phyloP scores from a whole-genome alignment of 1,140 invertebrate genomes.

The Marisa cornuarietis region DNA sequence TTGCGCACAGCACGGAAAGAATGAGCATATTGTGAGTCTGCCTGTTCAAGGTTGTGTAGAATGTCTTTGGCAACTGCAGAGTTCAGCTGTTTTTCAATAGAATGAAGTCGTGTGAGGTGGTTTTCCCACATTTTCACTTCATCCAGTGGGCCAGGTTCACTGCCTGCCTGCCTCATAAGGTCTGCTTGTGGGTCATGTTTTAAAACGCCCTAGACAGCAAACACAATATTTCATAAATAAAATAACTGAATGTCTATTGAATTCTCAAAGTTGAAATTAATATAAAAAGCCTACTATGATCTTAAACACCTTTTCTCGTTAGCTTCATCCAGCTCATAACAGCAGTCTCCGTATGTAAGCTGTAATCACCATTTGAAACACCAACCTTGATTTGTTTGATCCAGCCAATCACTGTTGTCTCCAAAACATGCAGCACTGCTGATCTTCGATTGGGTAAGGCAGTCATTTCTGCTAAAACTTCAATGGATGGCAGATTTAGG shows the following conservation, averaged over 20 bases:
- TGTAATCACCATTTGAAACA: neutral
- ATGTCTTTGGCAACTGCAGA: slow-evolving; percentile 63
- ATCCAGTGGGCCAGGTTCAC: slow-evolving; percentile 61
- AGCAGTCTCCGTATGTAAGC: neutral
- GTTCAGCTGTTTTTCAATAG: slow-evolving; percentile 62
- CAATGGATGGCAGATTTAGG: slow-evolving; percentile 63
- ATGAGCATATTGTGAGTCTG: slow-evolving; percentile 62
- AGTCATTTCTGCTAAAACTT: slow-evolving; percentile 65
- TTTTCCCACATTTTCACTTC: slow-evolving; percentile 64
- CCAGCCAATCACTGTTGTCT: slow-evolving; percentile 66
- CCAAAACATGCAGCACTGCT: slow-evolving; percentile 64
- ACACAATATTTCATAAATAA: no score
- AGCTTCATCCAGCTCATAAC: neutral
- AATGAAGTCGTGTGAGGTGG: slow-evolving; percentile 57
- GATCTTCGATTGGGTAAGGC: slow-evolving; percentile 53
- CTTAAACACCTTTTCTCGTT: neutral
- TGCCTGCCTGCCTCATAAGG: slow-evolving; percentile 52
- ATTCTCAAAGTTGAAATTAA: no score
- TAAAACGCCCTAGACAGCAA: slow-evolving; percentile 48
- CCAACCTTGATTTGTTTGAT: slow-evolving; percentile 65
- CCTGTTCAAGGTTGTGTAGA: slow-evolving; percentile 61
- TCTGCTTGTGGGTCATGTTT: slow-evolving; percentile 60
- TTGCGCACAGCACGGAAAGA: slow-evolving; percentile 60
- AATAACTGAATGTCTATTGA: no score
- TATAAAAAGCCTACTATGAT: neutral